These are phyloP conservation scores for Neosalanx taihuensis DNA, from an alignment of 2,797 vertebrate genomes.

Conservation along the genomic window DNA sequence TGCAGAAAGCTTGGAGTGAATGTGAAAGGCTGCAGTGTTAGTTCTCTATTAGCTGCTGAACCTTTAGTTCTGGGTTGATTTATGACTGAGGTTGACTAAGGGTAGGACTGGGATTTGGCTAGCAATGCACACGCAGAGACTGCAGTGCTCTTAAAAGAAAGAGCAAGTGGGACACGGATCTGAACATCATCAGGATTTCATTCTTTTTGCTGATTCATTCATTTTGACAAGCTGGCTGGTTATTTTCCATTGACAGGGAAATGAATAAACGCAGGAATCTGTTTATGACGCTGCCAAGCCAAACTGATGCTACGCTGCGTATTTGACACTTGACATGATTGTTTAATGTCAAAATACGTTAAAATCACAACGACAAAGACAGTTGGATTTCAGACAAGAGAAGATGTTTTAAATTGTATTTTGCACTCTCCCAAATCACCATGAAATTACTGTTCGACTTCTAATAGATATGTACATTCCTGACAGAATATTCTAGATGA, in stretches of 20 bases:
- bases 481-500: not conserved
- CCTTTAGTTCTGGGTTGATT: conserved; percentile 41
- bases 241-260: conserved; percentile 15
- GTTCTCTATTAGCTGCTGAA: conserved; percentile 41
- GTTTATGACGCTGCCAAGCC: not conserved
- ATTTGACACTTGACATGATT: not conserved
- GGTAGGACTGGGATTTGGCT: conserved; percentile 20
- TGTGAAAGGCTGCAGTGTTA: conserved; percentile 38
- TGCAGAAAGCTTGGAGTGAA: conserved; percentile 36
- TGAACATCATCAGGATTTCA: conserved; percentile 5
- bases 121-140: conserved; percentile 21
- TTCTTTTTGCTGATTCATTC: conserved; percentile 22
- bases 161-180: not conserved
- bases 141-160: conserved; percentile 2
- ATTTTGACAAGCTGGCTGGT: conserved; percentile 12
- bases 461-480: not conserved
- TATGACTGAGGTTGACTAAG: conserved; percentile 32
- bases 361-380: not conserved
- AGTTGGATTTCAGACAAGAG: not conserved
- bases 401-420: not conserved
- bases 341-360: not conserved
- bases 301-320: not conserved
- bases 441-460: not conserved
- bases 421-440: not conserved
- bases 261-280: conserved; percentile 13